phyloP scores from a whole-genome alignment of 2,888 invertebrate species.

The Pheosia gnoma region DNA sequence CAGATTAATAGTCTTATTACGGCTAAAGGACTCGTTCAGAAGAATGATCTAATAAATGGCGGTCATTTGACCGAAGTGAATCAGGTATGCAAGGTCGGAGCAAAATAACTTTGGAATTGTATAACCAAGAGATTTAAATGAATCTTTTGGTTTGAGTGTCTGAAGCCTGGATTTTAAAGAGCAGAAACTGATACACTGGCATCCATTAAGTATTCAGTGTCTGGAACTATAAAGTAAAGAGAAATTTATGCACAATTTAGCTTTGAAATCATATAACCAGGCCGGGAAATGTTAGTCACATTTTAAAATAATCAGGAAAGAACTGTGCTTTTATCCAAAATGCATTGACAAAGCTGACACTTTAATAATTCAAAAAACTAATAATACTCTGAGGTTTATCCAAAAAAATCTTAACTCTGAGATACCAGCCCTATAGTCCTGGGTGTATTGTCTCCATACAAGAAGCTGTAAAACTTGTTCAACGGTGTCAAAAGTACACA shows the following conservation, averaged over 20 bases:
- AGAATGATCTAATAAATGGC: slow-evolving; percentile 4
- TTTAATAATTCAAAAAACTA: no score
- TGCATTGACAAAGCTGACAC: no score
- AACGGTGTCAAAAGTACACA: slow-evolving; percentile 31
- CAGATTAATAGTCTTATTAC: neutral
- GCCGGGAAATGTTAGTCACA: no score
- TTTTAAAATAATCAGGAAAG: no score
- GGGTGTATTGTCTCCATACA: slow-evolving; percentile 29
- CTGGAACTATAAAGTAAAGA: no score
- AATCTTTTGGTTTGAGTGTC: neutral
- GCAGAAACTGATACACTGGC: no score
- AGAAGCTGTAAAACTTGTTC: slow-evolving; percentile 27
- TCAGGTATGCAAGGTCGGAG: neutral
- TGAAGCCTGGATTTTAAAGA: neutral
- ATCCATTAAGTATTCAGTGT: no score
- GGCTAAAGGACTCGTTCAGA: neutral
- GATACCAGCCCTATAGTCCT: slow-evolving; percentile 20
- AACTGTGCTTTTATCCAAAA: no score
- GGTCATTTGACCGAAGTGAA: slow-evolving; percentile 4
- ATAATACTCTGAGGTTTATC: no score
- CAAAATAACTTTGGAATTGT: neutral
- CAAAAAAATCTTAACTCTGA: slow-evolving; percentile 13
- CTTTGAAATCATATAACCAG: no score
- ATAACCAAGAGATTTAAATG: neutral
- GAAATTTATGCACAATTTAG: no score